These are phyloP conservation scores for Phocides pigmalion DNA, from an alignment of 1,140 invertebrate genomes.

Conservation along the genomic window DNA sequence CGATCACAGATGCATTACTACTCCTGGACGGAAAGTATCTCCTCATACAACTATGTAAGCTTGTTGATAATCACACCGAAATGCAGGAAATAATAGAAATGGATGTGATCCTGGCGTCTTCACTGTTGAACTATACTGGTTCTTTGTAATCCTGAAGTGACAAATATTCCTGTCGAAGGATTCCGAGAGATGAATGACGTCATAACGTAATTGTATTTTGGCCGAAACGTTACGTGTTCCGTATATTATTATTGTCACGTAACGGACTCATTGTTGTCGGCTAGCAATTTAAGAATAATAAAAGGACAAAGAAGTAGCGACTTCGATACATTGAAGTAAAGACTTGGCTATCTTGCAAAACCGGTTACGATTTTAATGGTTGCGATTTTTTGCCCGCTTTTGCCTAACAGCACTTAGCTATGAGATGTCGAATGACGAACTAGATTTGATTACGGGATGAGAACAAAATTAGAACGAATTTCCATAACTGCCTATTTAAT, in stretches of 20 bases:
- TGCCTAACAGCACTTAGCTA: neutral
- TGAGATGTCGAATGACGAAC: neutral
- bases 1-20: no score
- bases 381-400: neutral
- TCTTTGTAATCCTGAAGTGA: neutral
- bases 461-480: no score
- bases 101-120: neutral
- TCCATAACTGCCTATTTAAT: no score
- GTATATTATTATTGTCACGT: constrained; percentile 17
- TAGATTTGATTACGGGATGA: no score
- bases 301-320: neutral
- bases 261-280: constrained; percentile 5
- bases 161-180: neutral
- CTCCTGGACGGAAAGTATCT: no score
- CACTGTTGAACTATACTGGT: neutral
- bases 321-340: neutral
- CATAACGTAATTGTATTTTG: constrained; percentile 6
- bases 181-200: neutral
- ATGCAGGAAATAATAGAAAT: no score
- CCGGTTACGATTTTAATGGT: neutral
- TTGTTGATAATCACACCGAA: no score
- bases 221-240: constrained; percentile 2
- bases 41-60: no score
- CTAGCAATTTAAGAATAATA: neutral
- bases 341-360: neutral